Conservation (phyloP, 2,797 vertebrate species). For the Coregonus suidteri region DNA sequence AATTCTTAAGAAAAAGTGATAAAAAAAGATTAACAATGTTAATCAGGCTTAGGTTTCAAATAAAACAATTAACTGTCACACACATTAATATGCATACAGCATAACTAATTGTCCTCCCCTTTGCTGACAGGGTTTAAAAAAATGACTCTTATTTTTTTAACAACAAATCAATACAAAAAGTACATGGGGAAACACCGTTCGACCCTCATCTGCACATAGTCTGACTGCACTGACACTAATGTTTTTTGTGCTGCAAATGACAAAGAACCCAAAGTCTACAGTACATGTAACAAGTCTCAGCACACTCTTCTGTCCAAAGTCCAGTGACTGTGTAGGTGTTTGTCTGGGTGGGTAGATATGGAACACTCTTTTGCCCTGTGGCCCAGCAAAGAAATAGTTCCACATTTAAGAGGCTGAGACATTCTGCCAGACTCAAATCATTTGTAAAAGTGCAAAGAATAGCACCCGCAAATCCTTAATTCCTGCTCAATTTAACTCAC, state of each 20-base stretch:
- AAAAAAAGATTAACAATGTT: not conserved
- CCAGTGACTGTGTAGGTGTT: not conserved
- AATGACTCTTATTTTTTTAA: too few relatives aligned
- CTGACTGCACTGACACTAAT: too few relatives aligned
- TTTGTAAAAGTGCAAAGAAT: constrained; percentile 1
- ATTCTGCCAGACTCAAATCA: not conserved
- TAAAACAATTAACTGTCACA: too few relatives aligned
- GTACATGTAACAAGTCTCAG: too few relatives aligned
- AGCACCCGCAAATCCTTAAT: not conserved
- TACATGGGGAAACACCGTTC: too few relatives aligned
- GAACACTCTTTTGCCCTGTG: not conserved
- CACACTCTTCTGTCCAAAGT: not conserved
- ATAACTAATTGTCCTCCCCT: too few relatives aligned
- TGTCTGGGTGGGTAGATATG: not conserved
- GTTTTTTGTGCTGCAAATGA: too few relatives aligned
- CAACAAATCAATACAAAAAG: too few relatives aligned
- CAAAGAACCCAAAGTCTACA: not conserved
- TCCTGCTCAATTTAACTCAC: not conserved
- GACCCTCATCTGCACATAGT: too few relatives aligned
- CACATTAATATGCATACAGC: too few relatives aligned
- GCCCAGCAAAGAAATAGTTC: not conserved
- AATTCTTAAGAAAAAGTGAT: not conserved
- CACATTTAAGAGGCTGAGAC: not conserved
- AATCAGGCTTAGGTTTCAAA: too few relatives aligned
- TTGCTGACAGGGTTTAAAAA: too few relatives aligned